Evolutionary conservation across 2,113 vertebrate species (phyloP), one percentile per base, ranked within the genome.

Genomic region (Geococcyx californianus): DNA sequence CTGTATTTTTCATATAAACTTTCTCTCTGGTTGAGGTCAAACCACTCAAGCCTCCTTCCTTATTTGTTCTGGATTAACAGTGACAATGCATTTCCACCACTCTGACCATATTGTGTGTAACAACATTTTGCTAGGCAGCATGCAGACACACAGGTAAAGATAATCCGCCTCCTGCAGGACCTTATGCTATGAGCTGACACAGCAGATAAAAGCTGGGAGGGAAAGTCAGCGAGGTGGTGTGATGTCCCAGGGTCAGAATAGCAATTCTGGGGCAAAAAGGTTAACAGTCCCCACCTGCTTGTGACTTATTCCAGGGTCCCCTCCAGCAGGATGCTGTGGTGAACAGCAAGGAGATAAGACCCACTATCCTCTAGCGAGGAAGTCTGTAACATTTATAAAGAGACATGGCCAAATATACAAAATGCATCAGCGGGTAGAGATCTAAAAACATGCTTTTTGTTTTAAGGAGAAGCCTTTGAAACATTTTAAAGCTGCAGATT

Each of bases 91-190:
- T 74, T 91, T 83, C 33, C 40, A 34, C 31, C 33, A 33, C 8
- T 12, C 17, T 5, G 5, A 23, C 16, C 64, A 2, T 38, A 10
- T 7, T 24, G 26, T 6, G 0, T 3, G 36, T n/a, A 73, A 62
- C 24, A 24, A 3, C 16, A 5, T 62, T 69, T 94, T 38, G 7
- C 40, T 63, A 34, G 38, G 38, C 38, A 73, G 51, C 29, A 40
- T 0, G 0, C 17, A 68, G 70, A 24, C 49, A 38, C 12, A 7
- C 6, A 33, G 28, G 40, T 75, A 66, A 51, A 79, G 20, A 6
- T 24, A 67, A 81, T 36, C 7, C 6, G 33, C 7, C 23, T 14
- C 16, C 49, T 69, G 47, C 18, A 19, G 80, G 25, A 70, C 17
- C 38, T 55, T 62, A 6, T n/a, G 12, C 33, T 80, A 12, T 15